Base-by-base conservation (phyloP, 2,113 vertebrate species). In the Marmota flaviventris region DNA sequence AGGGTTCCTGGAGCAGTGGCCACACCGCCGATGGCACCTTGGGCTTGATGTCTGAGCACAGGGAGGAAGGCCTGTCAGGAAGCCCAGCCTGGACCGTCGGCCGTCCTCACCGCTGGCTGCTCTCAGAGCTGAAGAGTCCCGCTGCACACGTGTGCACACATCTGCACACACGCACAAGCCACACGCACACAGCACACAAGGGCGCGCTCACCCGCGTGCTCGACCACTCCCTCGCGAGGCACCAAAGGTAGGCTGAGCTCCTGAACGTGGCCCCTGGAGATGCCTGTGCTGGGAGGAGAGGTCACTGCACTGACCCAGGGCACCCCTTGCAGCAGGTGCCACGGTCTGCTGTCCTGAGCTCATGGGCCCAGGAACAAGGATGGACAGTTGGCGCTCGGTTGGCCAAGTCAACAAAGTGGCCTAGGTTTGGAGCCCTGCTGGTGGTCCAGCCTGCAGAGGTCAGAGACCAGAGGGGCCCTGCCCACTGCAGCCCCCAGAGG, bases 111-210 rank as follows among this genome's bases (percentile, higher is more conserved):
- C n/a, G 3, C 32, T n/a, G 10, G 37, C 63, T 58, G n/a, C 29
- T 27, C 72, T 89, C 29, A 17, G 79, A 42, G 32, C 83, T 11
- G 24, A 53, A 5, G 10, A 25, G 56, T 9, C n/a, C 34, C 3
- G 10, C 29, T 37, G 45, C 32, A 61, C 63, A 56, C 22, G 3
- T 0, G 0, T 10, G 4, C 37, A 34, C 37, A 42, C 34, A 1
- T 27, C 17, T 8, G 24, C 24, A 29, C 27, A 32, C 29, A 27
- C 8, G 1, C 16, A 29, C 45, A 45, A 32, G 27, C 17, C 14
- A 0, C 2, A 16, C 2, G 45, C 5, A 8, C 34, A 73, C 67
- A 53, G 2, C 13, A 24, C 58, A 45, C 45, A 45, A 45, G 45
- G 45, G 45, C 45, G 45, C 45, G n/a, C 17, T 1, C 10, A 2